Conservation (phyloP, 2,113 vertebrate species). For the Maccullochella peelii region DNA sequence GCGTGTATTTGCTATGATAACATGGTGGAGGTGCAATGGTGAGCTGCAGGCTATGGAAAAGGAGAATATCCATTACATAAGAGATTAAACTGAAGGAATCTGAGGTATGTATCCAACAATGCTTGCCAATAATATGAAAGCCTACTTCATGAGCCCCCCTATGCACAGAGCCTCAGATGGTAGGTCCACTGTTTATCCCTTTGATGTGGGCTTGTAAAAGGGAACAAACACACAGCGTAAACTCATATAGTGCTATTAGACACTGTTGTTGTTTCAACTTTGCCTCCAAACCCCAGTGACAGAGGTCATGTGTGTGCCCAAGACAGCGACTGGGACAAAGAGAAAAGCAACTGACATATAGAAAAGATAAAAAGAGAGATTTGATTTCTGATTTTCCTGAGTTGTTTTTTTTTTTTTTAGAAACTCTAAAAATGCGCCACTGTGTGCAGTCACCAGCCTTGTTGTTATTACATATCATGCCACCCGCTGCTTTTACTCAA, state of each 20-base stretch:
- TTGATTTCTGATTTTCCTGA: background rate
- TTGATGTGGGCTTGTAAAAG: constrained; percentile 70
- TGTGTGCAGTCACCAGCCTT: constrained; percentile 9
- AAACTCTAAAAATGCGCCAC: constrained; percentile 39
- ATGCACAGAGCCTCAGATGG: constrained; percentile 48
- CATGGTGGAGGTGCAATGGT: constrained; percentile 48
- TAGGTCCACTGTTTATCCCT: constrained; percentile 56
- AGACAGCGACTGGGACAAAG: constrained; percentile 40
- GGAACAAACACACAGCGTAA: constrained; percentile 54
- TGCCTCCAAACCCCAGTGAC: constrained; percentile 12
- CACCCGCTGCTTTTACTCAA: constrained; percentile 61
- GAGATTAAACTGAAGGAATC: constrained; percentile 82
- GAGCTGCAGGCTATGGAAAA: constrained; percentile 67
- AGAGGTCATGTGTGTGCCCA: constrained; percentile 26
- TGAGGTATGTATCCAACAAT: constrained; percentile 78
- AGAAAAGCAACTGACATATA: background rate
- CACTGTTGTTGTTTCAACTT: constrained; percentile 58
- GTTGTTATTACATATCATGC: constrained; percentile 54
- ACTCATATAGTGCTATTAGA: constrained; percentile 46
- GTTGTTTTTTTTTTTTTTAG: constrained; percentile 16
- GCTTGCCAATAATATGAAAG: constrained; percentile 72
- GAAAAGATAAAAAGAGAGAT: background rate
- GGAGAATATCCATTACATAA: constrained; percentile 82
- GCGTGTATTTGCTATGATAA: constrained; percentile 61
- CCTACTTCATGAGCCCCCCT: constrained; percentile 51